A percentile compares a stretch with the other conserved stretches of the same genome.
Evolutionary conservation across 1,140 invertebrate genomes (phyloP).

Genomic region (Sarcophaga bullata): DNA sequence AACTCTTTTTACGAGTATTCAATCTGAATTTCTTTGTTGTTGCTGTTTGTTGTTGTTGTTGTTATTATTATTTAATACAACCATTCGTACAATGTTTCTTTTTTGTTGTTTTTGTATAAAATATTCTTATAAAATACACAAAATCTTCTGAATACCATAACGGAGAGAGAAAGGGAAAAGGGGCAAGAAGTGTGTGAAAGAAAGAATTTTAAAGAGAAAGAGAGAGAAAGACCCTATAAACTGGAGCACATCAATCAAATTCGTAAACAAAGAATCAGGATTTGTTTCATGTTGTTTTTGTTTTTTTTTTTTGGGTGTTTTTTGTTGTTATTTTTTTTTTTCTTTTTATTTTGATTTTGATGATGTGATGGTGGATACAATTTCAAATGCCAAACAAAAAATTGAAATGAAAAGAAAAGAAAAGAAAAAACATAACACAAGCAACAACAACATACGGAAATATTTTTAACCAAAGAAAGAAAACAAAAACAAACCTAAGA

Average conservation of each 20-base stretch:
- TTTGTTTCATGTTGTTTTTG: too few relatives aligned
- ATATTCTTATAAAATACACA: too few relatives aligned
- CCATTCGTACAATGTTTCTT: too few relatives aligned
- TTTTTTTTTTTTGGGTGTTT: neutral
- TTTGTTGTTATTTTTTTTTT: neutral
- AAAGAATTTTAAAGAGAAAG: neutral
- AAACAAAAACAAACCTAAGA: neutral
- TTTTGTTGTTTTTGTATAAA: too few relatives aligned
- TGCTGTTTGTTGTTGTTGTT: too few relatives aligned
- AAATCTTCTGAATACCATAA: too few relatives aligned
- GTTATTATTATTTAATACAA: too few relatives aligned
- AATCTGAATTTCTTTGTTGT: too few relatives aligned
- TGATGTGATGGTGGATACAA: neutral
- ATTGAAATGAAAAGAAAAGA: neutral
- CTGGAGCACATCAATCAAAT: slow-evolving; percentile 35
- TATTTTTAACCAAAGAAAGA: neutral
- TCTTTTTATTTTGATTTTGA: slow-evolving; percentile 19
- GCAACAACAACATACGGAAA: neutral
- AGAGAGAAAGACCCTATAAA: neutral
- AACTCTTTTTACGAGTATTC: too few relatives aligned
- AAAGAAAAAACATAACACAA: neutral
- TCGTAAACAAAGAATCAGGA: slow-evolving; percentile 25
- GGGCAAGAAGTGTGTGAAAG: too few relatives aligned
- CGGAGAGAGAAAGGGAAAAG: too few relatives aligned
- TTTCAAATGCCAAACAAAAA: neutral